phyloP scores from a whole-genome alignment of 1,140 invertebrate species.

The Drosophila orena region DNA sequence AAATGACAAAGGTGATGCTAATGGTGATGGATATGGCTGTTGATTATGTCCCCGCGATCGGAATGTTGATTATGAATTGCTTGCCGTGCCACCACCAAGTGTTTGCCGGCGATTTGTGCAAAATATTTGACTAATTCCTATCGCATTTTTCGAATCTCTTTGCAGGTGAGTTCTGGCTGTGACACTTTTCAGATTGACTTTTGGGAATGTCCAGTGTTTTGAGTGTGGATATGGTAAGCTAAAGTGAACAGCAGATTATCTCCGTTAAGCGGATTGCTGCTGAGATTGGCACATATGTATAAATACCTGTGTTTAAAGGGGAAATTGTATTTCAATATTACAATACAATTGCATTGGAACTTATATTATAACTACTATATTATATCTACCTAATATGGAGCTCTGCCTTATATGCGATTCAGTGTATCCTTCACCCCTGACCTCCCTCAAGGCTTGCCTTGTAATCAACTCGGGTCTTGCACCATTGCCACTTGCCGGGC shows the following conservation, averaged over 20 bases:
- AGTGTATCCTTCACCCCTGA: slow-evolving; percentile 28
- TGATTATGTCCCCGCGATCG: slow-evolving; percentile 30
- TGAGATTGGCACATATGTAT: neutral
- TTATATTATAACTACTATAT: no score
- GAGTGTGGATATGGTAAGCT: slow-evolving; percentile 13
- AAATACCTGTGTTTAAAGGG: no score
- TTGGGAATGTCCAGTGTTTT: neutral
- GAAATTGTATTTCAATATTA: neutral
- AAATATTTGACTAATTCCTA: slow-evolving; percentile 51
- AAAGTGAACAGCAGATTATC: neutral
- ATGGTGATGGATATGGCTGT: slow-evolving; percentile 45
- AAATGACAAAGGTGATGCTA: slow-evolving; percentile 64
- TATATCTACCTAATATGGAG: no score
- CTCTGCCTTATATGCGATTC: no score
- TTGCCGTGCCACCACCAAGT: slow-evolving; percentile 4
- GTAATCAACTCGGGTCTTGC: slow-evolving; percentile 48
- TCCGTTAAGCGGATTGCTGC: neutral
- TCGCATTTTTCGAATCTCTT: slow-evolving; percentile 21
- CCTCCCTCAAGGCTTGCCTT: slow-evolving; percentile 26
- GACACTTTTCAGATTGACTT: slow-evolving; percentile 28
- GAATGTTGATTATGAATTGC: slow-evolving; percentile 48
- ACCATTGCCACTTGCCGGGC: slow-evolving; percentile 35
- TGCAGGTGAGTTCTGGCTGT: slow-evolving; percentile 49
- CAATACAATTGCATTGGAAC: no score
- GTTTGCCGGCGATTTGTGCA: slow-evolving; percentile 27